Base-by-base conservation (phyloP, 2,888 invertebrate genomes). In the Gnatocerus cornutus region DNA sequence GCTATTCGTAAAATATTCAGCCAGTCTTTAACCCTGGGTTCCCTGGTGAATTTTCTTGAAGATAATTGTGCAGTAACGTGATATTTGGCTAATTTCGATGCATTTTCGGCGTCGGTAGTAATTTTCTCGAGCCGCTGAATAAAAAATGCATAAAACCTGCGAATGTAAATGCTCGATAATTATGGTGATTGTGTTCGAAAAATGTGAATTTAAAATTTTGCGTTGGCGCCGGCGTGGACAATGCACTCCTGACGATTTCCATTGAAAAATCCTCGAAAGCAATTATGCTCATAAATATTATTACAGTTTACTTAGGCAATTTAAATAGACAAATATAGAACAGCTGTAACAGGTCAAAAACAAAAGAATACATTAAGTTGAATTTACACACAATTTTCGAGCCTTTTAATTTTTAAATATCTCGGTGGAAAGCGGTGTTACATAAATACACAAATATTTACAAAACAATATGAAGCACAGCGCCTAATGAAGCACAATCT, bases 401-500 rank as follows among this genome's bases (percentile, higher is more conserved):
- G 62, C 56, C 71, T 67, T 71, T 71, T 71, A 71, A 71, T 71
- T 71, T 71, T 71, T 71, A 71, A 71, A 71, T 71, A 58, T 43
- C 71, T 62, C 48, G 37, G 52, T 41, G 65, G 53, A 61, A 53
- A 43, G 61, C 52, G 45, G 39, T 55, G 58, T 55, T 62, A 52
- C 65, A 48, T 65, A 55, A 52, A 65, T 56, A 56, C 29, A 56
- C 56, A 64, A 52, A 64, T 64, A 64, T 64, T 55, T 50, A 67
- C 59, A 53, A 45, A 55, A 68, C 30, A 53, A 68, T 41, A 62
- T 56, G 46, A 43, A 59, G 39, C 16, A 52, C 68, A 62, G 30
- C 50, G 39, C 10, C 39, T 33, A 62, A 55, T 52, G 13, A 27
- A 69, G 50, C 43, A 39, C 56, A 50, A 66, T 43, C 69, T 70